Evolutionary conservation across 2,888 invertebrate genomes (phyloP), one percentile per base, ranked within the genome.

Genomic region (Leptinotarsa tumamoca): DNA sequence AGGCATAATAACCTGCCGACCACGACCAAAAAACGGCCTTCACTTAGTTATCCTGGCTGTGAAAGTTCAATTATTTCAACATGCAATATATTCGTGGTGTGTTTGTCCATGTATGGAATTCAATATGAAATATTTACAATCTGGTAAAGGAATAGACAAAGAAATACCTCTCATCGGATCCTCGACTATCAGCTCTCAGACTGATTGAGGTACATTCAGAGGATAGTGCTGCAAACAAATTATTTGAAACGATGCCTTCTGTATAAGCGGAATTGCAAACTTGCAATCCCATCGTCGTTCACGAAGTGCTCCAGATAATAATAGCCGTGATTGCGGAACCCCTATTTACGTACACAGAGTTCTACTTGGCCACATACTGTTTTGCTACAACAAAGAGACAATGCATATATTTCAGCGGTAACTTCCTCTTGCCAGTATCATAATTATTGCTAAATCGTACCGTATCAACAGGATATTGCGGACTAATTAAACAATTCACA

Each of bases 381-480:
- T 63, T 63, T 33, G 43, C 63, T 43, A 63, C 63, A 43, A 63
- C 68, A 68, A 68, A 68, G 68, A 51, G 67, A 67, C 67, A 67
- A 67, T 67, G 67, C 67, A 51, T 50, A 50, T 67, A 67, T 67
- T 70, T 27, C 58, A 49, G 49, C 18, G 10, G 23, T 49, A 70
- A 70, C 70, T 70, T 70, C 70, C 70, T 70, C 70, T 58, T 14
- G 18, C 56, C 54, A 54, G 58, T 70, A 70, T 58, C 58, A 70
- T 58, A 70, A 27, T 54, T 69, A 72, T 66, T 72, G 63, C 54
- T 50, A 66, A 67, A 72, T 72, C 63, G 67, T 63, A 72, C 43
- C 51, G 51, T 67, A 72, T 72, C 67, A 67, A 67, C 72, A 72
- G 72, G 67, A 72, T 72, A 66, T 72, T 72, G 67, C 72, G 67